Evolutionary conservation across 1,140 invertebrate genomes (phyloP).

Genomic region (Calosoma granatense): DNA sequence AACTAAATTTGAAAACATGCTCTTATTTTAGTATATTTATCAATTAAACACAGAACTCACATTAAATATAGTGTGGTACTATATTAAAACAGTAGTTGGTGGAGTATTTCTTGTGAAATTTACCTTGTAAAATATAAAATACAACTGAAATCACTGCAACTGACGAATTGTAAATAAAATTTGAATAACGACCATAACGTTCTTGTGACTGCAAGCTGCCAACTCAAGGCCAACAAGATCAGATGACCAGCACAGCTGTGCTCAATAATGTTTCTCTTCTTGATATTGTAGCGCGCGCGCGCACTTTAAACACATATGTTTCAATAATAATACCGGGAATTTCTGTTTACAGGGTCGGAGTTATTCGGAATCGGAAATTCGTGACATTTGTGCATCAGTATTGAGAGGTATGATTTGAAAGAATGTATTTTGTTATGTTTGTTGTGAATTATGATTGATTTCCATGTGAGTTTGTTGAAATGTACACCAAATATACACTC

Average conservation of each 20-base stretch:
- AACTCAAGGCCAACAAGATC: background rate
- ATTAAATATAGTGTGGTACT: no score
- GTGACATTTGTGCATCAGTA: constrained; percentile 45
- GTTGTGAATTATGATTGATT: constrained; percentile 10
- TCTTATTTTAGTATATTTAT: constrained; percentile 13
- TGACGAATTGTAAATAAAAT: background rate
- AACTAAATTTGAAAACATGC: constrained; percentile 3
- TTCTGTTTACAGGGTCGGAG: constrained; percentile 38
- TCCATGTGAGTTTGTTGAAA: no score
- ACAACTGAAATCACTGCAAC: background rate
- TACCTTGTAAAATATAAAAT: no score
- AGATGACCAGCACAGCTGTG: background rate
- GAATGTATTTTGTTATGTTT: constrained; percentile 14
- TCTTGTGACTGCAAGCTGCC: background rate
- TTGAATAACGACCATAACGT: background rate
- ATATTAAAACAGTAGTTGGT: background rate
- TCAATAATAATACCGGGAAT: no score
- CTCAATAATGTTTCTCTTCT: no score
- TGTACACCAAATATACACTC: background rate
- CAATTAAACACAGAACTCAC: no score
- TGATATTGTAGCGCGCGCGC: no score
- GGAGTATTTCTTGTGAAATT: no score
- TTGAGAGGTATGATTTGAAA: constrained; percentile 48
- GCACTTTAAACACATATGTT: background rate
- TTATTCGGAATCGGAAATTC: constrained; percentile 41